These are phyloP conservation scores for Clostera curtula DNA, from an alignment of 2,888 invertebrate genomes.

Conservation along the genomic window DNA sequence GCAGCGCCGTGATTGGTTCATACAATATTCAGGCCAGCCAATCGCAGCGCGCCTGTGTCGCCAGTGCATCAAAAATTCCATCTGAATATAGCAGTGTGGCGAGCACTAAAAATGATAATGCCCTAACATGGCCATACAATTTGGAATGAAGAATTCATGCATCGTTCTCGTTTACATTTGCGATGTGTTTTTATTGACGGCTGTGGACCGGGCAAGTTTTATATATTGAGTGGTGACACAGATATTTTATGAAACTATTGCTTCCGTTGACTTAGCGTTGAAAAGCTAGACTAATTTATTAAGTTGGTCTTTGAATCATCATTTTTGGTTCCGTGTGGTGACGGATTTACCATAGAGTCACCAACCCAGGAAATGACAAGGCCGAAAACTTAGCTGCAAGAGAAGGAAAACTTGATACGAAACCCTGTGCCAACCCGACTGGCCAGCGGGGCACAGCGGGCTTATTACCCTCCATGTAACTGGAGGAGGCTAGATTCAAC, in stretches of 20 bases:
- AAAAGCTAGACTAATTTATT: no score
- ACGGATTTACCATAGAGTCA: no score
- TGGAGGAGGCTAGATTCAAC: no score
- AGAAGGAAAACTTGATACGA: no score
- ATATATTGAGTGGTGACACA: conserved; percentile 48
- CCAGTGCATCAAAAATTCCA: conserved; percentile 77
- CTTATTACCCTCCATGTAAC: no score
- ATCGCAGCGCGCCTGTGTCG: conserved; percentile 69
- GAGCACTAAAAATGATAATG: conserved; percentile 76
- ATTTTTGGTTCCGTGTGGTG: no score
- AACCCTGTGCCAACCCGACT: no score
- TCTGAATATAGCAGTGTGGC: conserved; percentile 74
- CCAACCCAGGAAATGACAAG: no score
- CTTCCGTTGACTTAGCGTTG: no score
- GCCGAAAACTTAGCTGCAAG: no score
- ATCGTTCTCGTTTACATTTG: conserved; percentile 60
- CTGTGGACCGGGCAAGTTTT: conserved; percentile 55
- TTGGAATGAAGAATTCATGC: conserved; percentile 73
- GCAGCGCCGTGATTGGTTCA: conserved; percentile 70
- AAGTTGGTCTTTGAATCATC: no score
- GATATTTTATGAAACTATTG: conserved; percentile 31
- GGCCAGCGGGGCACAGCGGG: no score
- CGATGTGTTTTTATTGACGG: conserved; percentile 67
- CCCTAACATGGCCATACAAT: conserved; percentile 72
- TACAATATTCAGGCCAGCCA: conserved; percentile 72